Conservation (phyloP, 2,888 invertebrate species). For the Andrena minutula region DNA sequence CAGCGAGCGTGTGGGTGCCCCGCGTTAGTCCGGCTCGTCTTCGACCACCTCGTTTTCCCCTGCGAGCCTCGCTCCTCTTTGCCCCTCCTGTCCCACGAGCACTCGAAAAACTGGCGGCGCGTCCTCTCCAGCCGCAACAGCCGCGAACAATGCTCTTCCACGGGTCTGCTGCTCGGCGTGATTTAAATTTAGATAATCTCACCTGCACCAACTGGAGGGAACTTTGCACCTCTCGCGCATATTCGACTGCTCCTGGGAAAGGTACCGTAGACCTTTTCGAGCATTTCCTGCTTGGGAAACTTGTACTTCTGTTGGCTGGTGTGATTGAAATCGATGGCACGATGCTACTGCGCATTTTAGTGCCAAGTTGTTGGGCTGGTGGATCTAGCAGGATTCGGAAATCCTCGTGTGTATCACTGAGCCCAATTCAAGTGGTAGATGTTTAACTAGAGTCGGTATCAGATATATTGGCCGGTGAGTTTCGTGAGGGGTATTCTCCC, state of each 20-base stretch:
- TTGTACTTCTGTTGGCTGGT: background rate
- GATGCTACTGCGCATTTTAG: no score
- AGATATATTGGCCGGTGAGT: no score
- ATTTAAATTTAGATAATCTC: constrained; percentile 74
- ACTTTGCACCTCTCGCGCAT: constrained; percentile 20
- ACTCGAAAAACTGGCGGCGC: constrained; percentile 70
- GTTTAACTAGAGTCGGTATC: no score
- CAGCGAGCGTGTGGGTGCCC: constrained; percentile 57
- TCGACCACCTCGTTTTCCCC: constrained; percentile 33
- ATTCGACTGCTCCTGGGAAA: background rate
- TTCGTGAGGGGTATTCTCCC: no score
- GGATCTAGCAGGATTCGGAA: no score
- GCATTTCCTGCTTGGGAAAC: background rate
- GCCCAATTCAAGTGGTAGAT: no score
- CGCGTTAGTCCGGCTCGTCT: constrained; percentile 55
- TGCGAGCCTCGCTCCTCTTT: constrained; percentile 11
- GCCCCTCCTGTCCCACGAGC: constrained; percentile 52
- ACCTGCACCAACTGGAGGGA: constrained; percentile 58
- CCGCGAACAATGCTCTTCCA: constrained; percentile 67
- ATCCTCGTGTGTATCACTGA: no score
- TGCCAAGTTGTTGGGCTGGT: no score
- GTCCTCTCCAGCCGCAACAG: constrained; percentile 66
- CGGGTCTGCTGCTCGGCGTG: constrained; percentile 50
- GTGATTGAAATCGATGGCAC: no score
- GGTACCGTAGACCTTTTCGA: background rate